Base-by-base conservation (phyloP, 2,888 invertebrate genomes). In the Coenonympha arcania region DNA sequence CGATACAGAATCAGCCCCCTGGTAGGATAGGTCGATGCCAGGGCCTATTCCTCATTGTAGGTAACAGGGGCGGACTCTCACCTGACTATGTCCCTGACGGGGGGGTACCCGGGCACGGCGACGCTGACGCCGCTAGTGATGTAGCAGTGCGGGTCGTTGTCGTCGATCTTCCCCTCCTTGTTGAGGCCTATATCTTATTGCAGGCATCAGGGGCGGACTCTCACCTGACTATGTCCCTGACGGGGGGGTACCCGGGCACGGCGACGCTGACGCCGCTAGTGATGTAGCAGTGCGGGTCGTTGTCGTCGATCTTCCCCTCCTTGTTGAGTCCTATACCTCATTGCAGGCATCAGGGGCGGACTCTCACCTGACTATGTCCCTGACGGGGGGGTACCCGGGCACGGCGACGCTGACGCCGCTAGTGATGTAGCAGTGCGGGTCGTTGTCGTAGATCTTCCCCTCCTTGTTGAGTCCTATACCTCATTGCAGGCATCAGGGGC, bases 11-110 rank as follows among this genome's bases (percentile, higher is more conserved):
- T n/a, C n/a, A n/a, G n/a, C n/a, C n/a, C n/a, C n/a, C n/a, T n/a
- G n/a, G n/a, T 96, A 95, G 2, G 91, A 89, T 1, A 97, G 90
- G 68, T 96, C 95, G 0, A 94, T 92, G 39, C 90, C 88, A 1
- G 91, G 89, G 63, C 94, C 92, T 39, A 96, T 89, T 63, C 88
- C 88, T n/a, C n/a, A n/a, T n/a, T n/a, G n/a, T n/a, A n/a, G n/a
- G n/a, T n/a, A n/a, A n/a, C n/a, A n/a, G n/a, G n/a, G n/a, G n/a
- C n/a, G n/a, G n/a, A n/a, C 4, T 48, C 73, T 76, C 64, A 94
- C 95, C 95, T 90, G 57, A 93, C 90, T 69, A 91, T 89, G 68
- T 92, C 91, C 55, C 89, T 87, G 56, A 83, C 87, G 6, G 88
- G 88, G 3, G 95, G 94, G 65, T 91, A 88, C 3, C 89, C 89